A percentile compares a stretch with the other conserved stretches of the same genome.
phyloP scores from a whole-genome alignment of 2,113 vertebrate species.

The Lophotis ruficrista region DNA sequence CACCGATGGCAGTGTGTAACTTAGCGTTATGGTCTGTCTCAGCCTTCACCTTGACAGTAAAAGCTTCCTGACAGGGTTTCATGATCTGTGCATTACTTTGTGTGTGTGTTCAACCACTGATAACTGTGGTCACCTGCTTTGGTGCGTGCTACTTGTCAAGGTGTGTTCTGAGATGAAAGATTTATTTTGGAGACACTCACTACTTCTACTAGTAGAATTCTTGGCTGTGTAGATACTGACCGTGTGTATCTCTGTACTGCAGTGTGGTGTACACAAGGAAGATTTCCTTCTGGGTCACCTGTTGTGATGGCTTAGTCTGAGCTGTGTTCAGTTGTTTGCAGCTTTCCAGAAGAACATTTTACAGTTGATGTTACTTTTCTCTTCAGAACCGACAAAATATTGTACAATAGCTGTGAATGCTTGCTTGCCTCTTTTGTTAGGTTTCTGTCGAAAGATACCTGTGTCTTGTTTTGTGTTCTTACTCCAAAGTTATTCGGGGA shows the following conservation, averaged over 20 bases:
- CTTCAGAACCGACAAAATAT: background rate
- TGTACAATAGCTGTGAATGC: background rate
- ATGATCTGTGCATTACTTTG: fast-evolving
- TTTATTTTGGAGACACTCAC: background rate
- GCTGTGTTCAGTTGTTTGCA: background rate
- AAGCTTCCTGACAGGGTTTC: background rate
- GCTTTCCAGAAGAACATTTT: background rate
- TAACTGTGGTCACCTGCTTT: background rate
- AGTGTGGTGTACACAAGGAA: background rate
- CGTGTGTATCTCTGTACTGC: background rate
- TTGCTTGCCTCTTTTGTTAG: background rate
- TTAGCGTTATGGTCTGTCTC: background rate
- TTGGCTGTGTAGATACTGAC: background rate
- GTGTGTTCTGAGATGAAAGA: background rate
- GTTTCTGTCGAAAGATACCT: background rate
- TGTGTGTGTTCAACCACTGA: background rate
- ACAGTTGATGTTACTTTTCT: background rate
- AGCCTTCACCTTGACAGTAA: background rate
- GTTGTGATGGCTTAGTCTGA: background rate
- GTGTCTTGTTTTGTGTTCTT: background rate
- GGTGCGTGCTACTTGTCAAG: background rate
- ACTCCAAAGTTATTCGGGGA: background rate
- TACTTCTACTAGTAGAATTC: background rate
- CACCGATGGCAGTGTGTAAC: background rate
- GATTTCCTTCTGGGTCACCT: background rate